These are phyloP conservation scores for Pteruthius melanotis DNA, from an alignment of 2,113 vertebrate genomes.

Conservation along the genomic window DNA sequence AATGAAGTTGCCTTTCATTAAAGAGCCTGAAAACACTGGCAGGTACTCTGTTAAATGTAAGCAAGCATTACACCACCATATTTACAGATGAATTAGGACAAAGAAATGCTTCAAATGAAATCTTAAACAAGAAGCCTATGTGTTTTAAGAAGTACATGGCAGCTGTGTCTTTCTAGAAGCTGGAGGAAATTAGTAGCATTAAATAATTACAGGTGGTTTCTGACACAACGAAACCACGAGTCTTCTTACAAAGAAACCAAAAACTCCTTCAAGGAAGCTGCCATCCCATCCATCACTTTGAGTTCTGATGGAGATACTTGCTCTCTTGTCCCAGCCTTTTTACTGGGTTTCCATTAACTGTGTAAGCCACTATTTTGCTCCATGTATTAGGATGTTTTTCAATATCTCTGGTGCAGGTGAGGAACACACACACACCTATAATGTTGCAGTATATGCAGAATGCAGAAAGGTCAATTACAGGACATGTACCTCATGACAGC, in stretches of 20 bases:
- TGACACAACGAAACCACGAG: not conserved
- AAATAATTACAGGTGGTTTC: slow-evolving; percentile 47
- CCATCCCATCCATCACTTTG: not conserved
- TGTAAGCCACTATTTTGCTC: not conserved
- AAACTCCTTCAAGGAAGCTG: not conserved
- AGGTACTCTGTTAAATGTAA: not conserved
- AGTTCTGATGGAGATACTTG: not conserved
- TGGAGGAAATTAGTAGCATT: slow-evolving; percentile 54
- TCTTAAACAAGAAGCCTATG: not conserved
- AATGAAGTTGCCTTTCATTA: slow-evolving; percentile 32
- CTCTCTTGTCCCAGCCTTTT: not conserved
- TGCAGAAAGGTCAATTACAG: not conserved
- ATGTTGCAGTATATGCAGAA: not conserved
- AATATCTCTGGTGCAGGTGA: not conserved
- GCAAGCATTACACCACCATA: slow-evolving; percentile 6
- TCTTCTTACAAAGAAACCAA: not conserved
- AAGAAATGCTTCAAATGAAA: slow-evolving; percentile 39
- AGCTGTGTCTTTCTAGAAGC: slow-evolving; percentile 16
- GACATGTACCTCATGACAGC: not conserved
- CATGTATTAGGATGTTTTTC: not conserved
- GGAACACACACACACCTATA: not conserved
- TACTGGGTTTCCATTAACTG: not conserved
- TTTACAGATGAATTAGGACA: slow-evolving; percentile 17
- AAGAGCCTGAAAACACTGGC: not conserved
- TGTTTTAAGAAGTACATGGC: not conserved